phyloP scores from a whole-genome alignment of 2,113 vertebrate genomes.

The Cololabis saira region DNA sequence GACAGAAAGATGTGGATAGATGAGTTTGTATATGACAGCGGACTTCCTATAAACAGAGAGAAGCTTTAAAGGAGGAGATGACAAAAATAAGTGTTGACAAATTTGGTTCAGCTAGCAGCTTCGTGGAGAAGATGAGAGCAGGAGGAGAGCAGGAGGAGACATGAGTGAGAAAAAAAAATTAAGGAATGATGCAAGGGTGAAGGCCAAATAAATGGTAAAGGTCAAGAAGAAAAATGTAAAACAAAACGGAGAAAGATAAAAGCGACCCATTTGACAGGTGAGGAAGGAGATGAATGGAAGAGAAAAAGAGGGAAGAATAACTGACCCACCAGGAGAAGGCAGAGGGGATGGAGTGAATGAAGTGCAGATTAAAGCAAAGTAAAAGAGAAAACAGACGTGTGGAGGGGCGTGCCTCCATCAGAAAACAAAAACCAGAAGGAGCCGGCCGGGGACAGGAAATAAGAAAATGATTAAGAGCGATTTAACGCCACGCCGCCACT shows the following conservation, averaged over 20 bases:
- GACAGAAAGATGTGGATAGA: not conserved
- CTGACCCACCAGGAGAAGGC: too few species aligned
- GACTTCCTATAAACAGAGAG: not conserved
- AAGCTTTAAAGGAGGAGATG: not conserved
- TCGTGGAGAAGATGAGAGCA: too few species aligned
- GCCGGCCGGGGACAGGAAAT: conserved; percentile 66
- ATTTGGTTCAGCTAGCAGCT: too few species aligned
- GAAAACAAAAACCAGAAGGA: not conserved
- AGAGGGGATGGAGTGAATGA: too few species aligned
- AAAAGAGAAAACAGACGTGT: not conserved
- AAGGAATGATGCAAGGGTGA: too few species aligned
- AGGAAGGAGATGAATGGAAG: not conserved
- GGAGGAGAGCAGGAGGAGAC: too few species aligned
- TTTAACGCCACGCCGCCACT: conserved; percentile 67
- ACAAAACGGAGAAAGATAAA: too few species aligned
- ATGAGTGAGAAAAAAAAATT: too few species aligned
- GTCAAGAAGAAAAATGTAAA: too few species aligned
- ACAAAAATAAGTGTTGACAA: too few species aligned
- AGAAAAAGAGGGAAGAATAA: not conserved
- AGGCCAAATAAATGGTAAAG: too few species aligned
- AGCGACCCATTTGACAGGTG: not conserved
- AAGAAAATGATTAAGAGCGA: conserved; percentile 80
- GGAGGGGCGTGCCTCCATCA: conserved; percentile 58
- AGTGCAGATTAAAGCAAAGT: not conserved
- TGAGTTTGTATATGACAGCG: not conserved